These are phyloP conservation scores for Molanna angustata DNA, from an alignment of 2,888 invertebrate genomes.

Conservation along the genomic window DNA sequence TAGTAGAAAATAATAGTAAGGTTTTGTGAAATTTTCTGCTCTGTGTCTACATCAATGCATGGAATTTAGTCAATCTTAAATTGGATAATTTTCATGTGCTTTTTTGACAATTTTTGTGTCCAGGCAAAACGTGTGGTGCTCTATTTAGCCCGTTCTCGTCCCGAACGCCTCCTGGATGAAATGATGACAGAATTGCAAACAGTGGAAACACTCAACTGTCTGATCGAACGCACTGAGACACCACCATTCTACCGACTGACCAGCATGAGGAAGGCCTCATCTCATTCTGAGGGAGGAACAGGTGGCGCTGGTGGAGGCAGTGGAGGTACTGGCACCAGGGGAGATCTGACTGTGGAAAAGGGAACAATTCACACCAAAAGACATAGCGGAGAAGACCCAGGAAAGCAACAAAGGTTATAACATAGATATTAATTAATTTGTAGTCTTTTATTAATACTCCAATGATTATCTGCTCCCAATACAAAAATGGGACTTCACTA, in stretches of 20 bases:
- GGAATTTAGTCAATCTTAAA: no score
- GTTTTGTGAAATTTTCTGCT: no score
- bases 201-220: slow-evolving; percentile 92
- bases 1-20: no score
- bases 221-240: slow-evolving; percentile 95
- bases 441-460: no score
- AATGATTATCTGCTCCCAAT: no score
- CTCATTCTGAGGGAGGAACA: slow-evolving; percentile 66
- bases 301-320: slow-evolving; percentile 45
- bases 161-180: slow-evolving; percentile 91
- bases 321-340: slow-evolving; percentile 39
- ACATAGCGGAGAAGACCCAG: slow-evolving; percentile 85
- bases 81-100: neutral
- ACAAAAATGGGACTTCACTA: no score
- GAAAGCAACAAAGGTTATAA: slow-evolving; percentile 67
- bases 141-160: slow-evolving; percentile 87
- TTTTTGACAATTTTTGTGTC: slow-evolving; percentile 25
- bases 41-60: neutral
- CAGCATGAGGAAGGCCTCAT: slow-evolving; percentile 86
- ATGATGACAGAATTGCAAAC: slow-evolving; percentile 97
- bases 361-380: slow-evolving; percentile 96
- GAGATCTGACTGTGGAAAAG: slow-evolving; percentile 76
- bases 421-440: no score
- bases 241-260: slow-evolving; percentile 97
- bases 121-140: slow-evolving; percentile 96